Conservation (phyloP, 2,888 invertebrate genomes). For the Apamea monoglypha region DNA sequence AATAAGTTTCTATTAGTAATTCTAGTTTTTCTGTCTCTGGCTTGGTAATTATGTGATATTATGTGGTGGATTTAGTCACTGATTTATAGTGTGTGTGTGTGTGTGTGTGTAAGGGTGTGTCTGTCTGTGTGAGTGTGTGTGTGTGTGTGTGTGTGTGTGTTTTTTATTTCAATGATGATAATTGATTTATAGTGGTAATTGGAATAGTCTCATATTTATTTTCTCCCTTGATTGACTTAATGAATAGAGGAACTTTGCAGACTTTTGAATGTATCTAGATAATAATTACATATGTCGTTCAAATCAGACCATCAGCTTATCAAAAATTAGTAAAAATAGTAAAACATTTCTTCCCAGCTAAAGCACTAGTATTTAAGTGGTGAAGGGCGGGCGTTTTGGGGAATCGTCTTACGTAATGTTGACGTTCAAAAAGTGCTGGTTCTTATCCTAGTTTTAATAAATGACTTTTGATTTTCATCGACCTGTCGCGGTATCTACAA, state of each 20-base stretch:
- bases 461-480: not conserved
- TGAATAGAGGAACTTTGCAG: not conserved
- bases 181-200: not conserved
- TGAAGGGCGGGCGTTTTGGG: not conserved
- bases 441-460: not conserved
- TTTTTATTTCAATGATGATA: no score
- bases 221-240: not conserved
- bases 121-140: no score
- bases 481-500: no score
- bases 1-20: constrained; percentile 36
- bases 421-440: not conserved
- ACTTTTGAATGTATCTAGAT: no score
- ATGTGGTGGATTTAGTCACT: no score
- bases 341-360: not conserved
- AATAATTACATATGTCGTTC: no score
- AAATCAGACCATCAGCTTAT: no score
- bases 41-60: not conserved
- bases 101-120: no score
- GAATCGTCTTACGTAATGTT: not conserved
- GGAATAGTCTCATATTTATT: no score
- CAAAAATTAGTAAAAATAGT: no score
- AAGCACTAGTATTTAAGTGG: not conserved
- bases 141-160: no score
- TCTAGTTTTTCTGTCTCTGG: constrained; percentile 8
- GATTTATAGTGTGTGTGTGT: not conserved